Percentiles rank a stretch among this genome's conserved stretches.
Conservation (phyloP, 2,113 vertebrate genomes). For the Ariopsis seemanni region DNA sequence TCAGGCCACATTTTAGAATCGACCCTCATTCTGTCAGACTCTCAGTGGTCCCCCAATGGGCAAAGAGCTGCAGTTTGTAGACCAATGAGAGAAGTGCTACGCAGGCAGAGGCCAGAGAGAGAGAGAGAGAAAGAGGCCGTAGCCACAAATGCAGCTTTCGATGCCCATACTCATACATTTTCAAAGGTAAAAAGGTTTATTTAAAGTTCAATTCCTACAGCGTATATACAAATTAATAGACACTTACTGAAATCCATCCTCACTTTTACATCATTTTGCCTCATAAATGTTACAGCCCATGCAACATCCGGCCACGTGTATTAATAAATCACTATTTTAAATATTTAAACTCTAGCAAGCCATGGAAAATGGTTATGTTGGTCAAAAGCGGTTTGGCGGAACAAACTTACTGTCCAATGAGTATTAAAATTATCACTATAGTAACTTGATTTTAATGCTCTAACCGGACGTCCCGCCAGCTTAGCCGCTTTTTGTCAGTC, state of each 20-base stretch:
- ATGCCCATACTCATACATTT: not conserved
- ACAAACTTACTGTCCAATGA: too few species aligned
- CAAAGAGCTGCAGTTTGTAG: not conserved
- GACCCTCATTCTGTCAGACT: not conserved
- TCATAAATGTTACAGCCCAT: too few species aligned
- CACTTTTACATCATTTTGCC: not conserved
- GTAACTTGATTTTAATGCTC: not conserved
- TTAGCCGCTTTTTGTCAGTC: not conserved
- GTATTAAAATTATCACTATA: not conserved
- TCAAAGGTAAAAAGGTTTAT: not conserved
- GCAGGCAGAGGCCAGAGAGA: not conserved
- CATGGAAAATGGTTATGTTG: not conserved
- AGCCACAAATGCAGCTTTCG: not conserved
- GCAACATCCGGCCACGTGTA: constrained; percentile 34
- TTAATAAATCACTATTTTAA: not conserved
- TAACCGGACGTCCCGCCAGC: not conserved
- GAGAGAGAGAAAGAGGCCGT: not conserved
- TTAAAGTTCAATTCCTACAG: too few species aligned
- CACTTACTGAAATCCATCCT: not conserved
- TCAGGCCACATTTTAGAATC: constrained; percentile 1
- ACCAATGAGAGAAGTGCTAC: constrained; percentile 13
- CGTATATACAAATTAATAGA: too few species aligned
- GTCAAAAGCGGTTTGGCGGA: not conserved
- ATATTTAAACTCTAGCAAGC: not conserved
- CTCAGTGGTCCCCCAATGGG: not conserved